Conservation (phyloP, 2,797 vertebrate genomes). For the Chelon labrosus region DNA sequence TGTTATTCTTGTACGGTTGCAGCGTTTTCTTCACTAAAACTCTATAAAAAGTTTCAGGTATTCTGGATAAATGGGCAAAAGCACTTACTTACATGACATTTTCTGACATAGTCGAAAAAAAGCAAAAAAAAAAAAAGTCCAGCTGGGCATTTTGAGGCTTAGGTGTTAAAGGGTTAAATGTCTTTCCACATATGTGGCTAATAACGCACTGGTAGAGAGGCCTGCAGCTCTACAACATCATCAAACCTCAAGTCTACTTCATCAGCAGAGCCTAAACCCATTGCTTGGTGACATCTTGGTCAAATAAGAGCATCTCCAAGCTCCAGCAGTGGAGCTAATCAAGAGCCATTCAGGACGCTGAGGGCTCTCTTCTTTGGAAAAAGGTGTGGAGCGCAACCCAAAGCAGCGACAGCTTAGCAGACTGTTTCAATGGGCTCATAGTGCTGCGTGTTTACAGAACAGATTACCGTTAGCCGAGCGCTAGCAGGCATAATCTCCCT, state of each 20-base stretch:
- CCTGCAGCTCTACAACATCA: slow-evolving; percentile 18
- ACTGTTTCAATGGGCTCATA: slow-evolving; percentile 71
- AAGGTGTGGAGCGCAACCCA: slow-evolving; percentile 43
- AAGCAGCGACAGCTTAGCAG: slow-evolving; percentile 50
- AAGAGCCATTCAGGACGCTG: slow-evolving; percentile 48
- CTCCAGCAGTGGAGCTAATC: slow-evolving; percentile 49
- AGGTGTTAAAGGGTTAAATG: too few relatives aligned
- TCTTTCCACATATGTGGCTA: not conserved
- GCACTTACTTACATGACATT: too few relatives aligned
- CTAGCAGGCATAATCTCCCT: slow-evolving; percentile 78
- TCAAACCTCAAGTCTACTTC: slow-evolving; percentile 12
- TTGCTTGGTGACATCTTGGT: slow-evolving; percentile 33
- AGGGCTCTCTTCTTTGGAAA: slow-evolving; percentile 42
- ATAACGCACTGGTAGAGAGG: not conserved
- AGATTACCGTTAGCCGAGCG: slow-evolving; percentile 81
- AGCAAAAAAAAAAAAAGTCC: too few relatives aligned
- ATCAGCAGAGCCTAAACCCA: slow-evolving; percentile 17
- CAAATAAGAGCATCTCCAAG: slow-evolving; percentile 41
- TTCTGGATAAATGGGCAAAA: too few relatives aligned
- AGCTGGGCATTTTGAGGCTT: too few relatives aligned
- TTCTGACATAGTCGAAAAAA: too few relatives aligned
- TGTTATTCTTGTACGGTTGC: too few relatives aligned
- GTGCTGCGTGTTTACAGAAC: slow-evolving; percentile 81
- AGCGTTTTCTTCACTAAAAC: too few relatives aligned
- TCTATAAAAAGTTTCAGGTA: too few relatives aligned